Base-by-base conservation (phyloP, 2,113 vertebrate species). In the Megaceryle torquata region DNA sequence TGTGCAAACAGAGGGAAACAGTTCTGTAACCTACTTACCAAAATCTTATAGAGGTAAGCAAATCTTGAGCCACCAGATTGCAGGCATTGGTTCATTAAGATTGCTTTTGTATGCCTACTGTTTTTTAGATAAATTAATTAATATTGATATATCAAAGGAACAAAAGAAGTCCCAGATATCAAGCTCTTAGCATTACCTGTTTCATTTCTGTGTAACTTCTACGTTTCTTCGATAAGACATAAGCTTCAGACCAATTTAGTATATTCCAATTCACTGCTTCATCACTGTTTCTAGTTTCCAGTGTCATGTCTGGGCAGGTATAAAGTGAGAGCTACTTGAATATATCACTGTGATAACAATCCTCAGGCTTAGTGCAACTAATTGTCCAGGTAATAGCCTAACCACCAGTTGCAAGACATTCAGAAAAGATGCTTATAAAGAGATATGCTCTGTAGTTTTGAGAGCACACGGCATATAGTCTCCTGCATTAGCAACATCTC, bases 1-100 rank as follows among this genome's bases (percentile, higher is more conserved):
- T 96, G 95, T 95, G 92, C 93, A 95, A 96, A 94, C 90, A 92
- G 88, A 96, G 88, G 88, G 88, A 86, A 93, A 85, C 83, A 33
- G 69, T 92, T 95, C 90, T 88, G 57, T 95, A 93, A 96, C 93
- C 92, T 92, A 94, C 91, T 96, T 95, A 94, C 69, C 91, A 93
- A 93, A 93, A 93, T 95, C 88, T 92, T 87, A 91, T 18, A 63
- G 92, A 94, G 83, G 91, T 95, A 95, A 96, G 96, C 82, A 92
- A 86, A 87, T 95, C 82, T 95, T 92, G 84, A 96, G 84, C 80
- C 93, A 93, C 72, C 93, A 97, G 88, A 93, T 91, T 96, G 88
- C 88, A 95, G 39, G 69, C 88, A 61, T 60, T 72, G 69, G 60
- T 90, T 96, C 37, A n/a, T 96, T 95, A 95, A 91, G 64, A 88